Percentiles rank a stretch among this genome's conserved stretches.
Conservation (phyloP, 2,797 vertebrate genomes). For the Cyclura pinguis region DNA sequence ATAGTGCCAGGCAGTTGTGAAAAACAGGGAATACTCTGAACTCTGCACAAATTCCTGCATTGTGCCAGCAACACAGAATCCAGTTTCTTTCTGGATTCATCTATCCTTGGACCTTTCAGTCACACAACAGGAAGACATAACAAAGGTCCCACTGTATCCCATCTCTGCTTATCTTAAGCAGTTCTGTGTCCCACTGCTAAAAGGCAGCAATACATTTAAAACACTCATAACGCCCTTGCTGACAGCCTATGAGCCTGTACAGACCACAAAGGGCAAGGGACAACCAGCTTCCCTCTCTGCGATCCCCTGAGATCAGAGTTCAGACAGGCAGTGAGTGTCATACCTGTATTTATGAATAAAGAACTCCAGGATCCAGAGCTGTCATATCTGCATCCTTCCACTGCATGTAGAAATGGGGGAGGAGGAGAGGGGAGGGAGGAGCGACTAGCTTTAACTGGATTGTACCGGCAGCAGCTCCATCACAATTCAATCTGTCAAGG, state of each 20-base stretch:
- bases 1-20: constrained; percentile 28
- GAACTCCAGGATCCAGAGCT: constrained; percentile 75
- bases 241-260: constrained; percentile 53
- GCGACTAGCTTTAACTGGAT: constrained; percentile 78
- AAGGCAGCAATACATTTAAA: constrained; percentile 50
- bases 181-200: constrained; percentile 54
- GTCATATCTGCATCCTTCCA: constrained; percentile 77
- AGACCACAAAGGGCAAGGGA: constrained; percentile 52
- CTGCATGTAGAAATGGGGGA: constrained; percentile 62
- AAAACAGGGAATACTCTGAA: constrained; percentile 29
- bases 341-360: constrained; percentile 68
- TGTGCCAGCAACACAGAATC: constrained; percentile 13
- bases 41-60: constrained; percentile 32
- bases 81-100: constrained; percentile 6
- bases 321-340: constrained; percentile 42
- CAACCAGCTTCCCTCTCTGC: constrained; percentile 42
- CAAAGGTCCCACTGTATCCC: constrained; percentile 9
- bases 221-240: constrained; percentile 63
- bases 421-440: constrained; percentile 46
- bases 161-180: constrained; percentile 51
- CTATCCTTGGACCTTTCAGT: background rate
- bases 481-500: constrained; percentile 65
- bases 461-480: constrained; percentile 75
- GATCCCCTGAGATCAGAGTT: constrained; percentile 55
- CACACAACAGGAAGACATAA: constrained; percentile 15